These are phyloP conservation scores for Psilopogon haemacephalus DNA, from an alignment of 2,113 vertebrate species.

Conservation along the genomic window DNA sequence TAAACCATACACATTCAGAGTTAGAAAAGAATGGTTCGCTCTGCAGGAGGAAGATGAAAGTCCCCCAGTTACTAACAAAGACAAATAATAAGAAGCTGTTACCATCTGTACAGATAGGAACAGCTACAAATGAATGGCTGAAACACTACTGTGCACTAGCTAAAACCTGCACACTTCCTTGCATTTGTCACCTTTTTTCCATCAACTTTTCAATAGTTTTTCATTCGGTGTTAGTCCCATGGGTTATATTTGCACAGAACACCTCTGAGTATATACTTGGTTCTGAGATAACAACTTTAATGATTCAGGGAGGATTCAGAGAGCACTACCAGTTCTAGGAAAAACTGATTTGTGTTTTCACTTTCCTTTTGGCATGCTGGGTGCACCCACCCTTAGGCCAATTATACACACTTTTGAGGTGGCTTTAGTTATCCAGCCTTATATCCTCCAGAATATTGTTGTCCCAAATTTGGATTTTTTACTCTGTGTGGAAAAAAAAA, in stretches of 20 bases:
- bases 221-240: not conserved
- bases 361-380: not conserved
- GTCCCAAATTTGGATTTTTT: not conserved
- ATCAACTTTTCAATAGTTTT: not conserved
- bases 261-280: not conserved
- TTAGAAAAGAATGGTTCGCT: not conserved
- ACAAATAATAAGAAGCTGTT: not conserved
- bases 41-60: constrained; percentile 5
- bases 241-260: not conserved
- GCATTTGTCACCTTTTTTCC: not conserved
- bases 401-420: not conserved
- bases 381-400: not conserved
- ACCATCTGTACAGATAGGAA: not conserved
- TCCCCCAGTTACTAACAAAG: not conserved
- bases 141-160: not conserved
- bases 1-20: not conserved
- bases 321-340: not conserved
- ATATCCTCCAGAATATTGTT: not conserved
- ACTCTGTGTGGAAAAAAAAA: not conserved
- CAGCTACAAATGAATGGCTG: not conserved
- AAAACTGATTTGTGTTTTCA: not conserved
- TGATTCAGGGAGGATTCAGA: not conserved
- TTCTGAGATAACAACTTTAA: not conserved
- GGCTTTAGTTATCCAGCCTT: not conserved
- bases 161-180: not conserved